Conservation (phyloP, 2,888 invertebrate genomes). For the Linnaemya tessellans region DNA sequence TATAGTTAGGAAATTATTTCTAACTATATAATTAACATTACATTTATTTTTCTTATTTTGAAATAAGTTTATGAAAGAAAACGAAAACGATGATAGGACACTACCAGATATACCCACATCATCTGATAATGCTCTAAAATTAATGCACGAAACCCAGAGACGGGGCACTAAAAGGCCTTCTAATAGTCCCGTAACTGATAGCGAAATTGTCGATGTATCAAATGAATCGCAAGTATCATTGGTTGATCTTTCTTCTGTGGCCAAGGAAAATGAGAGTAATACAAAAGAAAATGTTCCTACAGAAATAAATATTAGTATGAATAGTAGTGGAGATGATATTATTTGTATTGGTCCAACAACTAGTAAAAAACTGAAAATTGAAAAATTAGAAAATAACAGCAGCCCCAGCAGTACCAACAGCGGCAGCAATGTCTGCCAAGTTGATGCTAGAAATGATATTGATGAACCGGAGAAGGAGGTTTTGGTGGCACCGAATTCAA, state of each 20-base stretch:
- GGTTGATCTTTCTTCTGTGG: constrained; percentile 14
- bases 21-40: not conserved
- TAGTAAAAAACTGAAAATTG: constrained; percentile 77
- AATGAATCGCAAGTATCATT: constrained; percentile 56
- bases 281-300: constrained; percentile 67
- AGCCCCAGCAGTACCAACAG: constrained; percentile 5
- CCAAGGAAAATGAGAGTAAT: constrained; percentile 36
- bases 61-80: constrained; percentile 48
- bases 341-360: constrained; percentile 73
- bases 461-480: constrained; percentile 6
- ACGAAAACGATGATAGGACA: constrained; percentile 63
- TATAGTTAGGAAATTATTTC: not conserved
- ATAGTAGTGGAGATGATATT: constrained; percentile 59
- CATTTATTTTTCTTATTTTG: constrained; percentile 20
- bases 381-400: constrained; percentile 47
- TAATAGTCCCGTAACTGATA: constrained; percentile 75
- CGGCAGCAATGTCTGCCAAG: constrained; percentile 48
- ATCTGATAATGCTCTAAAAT: constrained; percentile 71
- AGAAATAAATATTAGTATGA: constrained; percentile 59
- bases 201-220: constrained; percentile 66
- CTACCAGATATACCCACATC: constrained; percentile 64
- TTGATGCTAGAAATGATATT: constrained; percentile 27
- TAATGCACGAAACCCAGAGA: constrained; percentile 74
- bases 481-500: constrained; percentile 25
- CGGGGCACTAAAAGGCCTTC: constrained; percentile 78